Conservation (phyloP, 1,140 invertebrate species). For the Helicoverpa zea region DNA sequence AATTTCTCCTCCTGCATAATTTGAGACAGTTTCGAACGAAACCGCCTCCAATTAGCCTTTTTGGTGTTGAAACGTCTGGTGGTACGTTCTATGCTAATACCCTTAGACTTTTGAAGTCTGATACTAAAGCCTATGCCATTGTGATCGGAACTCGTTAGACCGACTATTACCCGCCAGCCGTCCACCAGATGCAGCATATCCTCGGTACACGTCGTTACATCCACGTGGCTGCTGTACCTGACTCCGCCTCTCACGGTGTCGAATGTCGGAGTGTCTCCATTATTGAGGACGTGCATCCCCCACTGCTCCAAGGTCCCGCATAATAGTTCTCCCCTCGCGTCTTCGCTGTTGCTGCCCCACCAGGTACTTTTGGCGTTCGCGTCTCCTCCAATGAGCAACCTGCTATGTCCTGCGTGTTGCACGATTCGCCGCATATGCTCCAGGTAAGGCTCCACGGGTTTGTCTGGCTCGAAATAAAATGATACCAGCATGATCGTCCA, state of each 20-base stretch:
- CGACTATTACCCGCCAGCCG: constrained; percentile 22
- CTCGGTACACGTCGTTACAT: constrained; percentile 54
- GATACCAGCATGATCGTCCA: constrained; percentile 46
- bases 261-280: constrained; percentile 55
- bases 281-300: constrained; percentile 54
- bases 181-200: constrained; percentile 39
- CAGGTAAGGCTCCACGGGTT: constrained; percentile 34
- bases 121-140: constrained; percentile 49
- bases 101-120: background rate
- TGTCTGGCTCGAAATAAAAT: constrained; percentile 47
- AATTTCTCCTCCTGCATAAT: constrained; percentile 15
- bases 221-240: constrained; percentile 53
- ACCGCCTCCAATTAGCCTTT: constrained; percentile 53
- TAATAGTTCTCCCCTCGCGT: constrained; percentile 49
- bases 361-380: constrained; percentile 53
- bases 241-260: constrained; percentile 48
- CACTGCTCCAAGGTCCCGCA: constrained; percentile 34
- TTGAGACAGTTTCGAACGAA: constrained; percentile 45
- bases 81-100: constrained; percentile 18
- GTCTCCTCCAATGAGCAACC: constrained; percentile 51
- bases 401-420: background rate
- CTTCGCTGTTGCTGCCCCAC: constrained; percentile 51
- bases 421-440: constrained; percentile 32
- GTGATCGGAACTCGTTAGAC: constrained; percentile 47
- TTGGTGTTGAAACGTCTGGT: constrained; percentile 52